These are phyloP conservation scores for Parnassius glacialis DNA, from an alignment of 2,888 invertebrate genomes.

Conservation along the genomic window DNA sequence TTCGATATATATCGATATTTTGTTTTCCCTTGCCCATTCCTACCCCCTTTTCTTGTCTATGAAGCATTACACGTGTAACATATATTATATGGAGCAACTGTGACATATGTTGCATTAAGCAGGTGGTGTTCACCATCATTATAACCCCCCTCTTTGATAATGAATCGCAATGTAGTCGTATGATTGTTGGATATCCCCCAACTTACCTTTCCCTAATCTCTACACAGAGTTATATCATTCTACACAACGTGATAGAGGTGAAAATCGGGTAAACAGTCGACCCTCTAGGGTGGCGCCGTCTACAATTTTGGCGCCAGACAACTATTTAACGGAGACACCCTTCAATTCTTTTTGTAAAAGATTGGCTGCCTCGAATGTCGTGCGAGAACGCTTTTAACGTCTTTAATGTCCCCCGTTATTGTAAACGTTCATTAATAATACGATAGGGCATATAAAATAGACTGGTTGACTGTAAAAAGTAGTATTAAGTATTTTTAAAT, in stretches of 20 bases:
- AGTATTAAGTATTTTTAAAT: no score
- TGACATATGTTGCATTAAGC: conserved; percentile 19
- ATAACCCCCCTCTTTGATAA: conserved; percentile 23
- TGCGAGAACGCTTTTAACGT: conserved; percentile 24
- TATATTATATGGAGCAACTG: no score
- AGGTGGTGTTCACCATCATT: conserved; percentile 23
- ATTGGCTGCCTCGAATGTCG: conserved; percentile 27
- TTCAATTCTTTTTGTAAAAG: conserved; percentile 30
- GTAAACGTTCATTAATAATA: conserved; percentile 12
- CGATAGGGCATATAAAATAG: no score
- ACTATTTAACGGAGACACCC: conserved; percentile 48
- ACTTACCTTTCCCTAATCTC: conserved; percentile 8
- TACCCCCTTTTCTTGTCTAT: no score
- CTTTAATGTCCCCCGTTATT: conserved; percentile 12
- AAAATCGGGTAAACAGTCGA: conserved; percentile 18
- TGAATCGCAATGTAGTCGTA: conserved; percentile 26
- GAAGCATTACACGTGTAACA: no score
- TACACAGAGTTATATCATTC: conserved; percentile 30
- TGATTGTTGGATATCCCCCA: conserved; percentile 24
- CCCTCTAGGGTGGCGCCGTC: conserved; percentile 43
- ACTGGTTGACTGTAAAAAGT: no score
- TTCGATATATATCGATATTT: no score
- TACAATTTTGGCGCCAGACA: conserved; percentile 68
- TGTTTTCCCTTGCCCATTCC: no score
- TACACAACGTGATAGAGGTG: conserved; percentile 22